These are phyloP conservation scores for Troilus luridus DNA, from an alignment of 2,888 invertebrate genomes.

Conservation along the genomic window DNA sequence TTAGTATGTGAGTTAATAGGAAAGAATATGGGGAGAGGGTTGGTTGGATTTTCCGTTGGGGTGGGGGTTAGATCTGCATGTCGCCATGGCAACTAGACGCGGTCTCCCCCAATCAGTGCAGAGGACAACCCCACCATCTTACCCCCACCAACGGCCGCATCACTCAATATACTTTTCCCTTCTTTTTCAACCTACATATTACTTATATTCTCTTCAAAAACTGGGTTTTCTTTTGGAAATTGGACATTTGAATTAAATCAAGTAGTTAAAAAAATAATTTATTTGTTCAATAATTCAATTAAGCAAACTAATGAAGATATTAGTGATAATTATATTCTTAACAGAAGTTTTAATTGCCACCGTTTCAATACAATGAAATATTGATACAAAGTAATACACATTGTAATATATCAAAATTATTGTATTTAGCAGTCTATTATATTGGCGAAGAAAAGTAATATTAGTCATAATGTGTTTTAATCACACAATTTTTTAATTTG, in stretches of 20 bases:
- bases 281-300: no score
- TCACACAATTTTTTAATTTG: no score
- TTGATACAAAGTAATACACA: no score
- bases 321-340: no score
- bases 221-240: not conserved
- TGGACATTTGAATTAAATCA: not conserved
- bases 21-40: conserved; percentile 33
- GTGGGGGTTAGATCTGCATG: conserved; percentile 58
- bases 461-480: no score
- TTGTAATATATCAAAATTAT: no score
- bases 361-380: no score
- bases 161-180: conserved; percentile 55
- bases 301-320: no score
- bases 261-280: not conserved
- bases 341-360: no score
- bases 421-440: no score
- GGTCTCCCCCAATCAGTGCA: conserved; percentile 60
- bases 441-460: no score
- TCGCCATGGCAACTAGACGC: conserved; percentile 61
- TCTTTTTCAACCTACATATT: not conserved
- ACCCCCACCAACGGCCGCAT: conserved; percentile 61
- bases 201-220: conserved; percentile 22
- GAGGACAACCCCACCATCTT: conserved; percentile 57
- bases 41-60: conserved; percentile 44
- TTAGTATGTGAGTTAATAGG: not conserved